Evolutionary conservation across 2,113 vertebrate species (phyloP), one percentile per base, ranked within the genome.

Genomic region (Sitta europaea): DNA sequence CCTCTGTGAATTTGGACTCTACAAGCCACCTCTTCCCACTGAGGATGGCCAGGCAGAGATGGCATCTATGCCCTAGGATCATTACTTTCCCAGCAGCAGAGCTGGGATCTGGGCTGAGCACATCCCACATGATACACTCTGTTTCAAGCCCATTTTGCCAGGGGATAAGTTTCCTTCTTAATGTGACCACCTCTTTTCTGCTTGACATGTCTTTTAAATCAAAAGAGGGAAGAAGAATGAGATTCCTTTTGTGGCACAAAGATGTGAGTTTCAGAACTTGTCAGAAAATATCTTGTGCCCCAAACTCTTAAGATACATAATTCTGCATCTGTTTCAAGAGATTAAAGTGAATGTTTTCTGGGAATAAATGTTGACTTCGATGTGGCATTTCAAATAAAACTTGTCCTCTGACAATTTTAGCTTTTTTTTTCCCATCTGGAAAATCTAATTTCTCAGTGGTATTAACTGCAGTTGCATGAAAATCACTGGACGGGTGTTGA

Each of bases 41-140:
- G 21, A 71, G 22, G 12, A 12, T 1, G 11, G 35, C 14, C 54
- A 65, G 45, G 62, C 12, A 57, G 47, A 66, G 38, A 20, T 2
- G 11, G 8, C 33, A 42, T 11, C 9, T 43, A 3, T 43, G 14
- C 6, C 1, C 31, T 21, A 58, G 7, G 36, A 19, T 8, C 1
- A 5, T 22, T n/a, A 10, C 18, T 48, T 77, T 50, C 50, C 45
- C 33, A 67, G 31, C 5, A 42, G 18, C 5, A 38, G 11, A 25
- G 12, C 13, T 79, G 58, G 33, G 22, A 27, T 29, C 21, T 11
- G 25, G 31, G 19, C 25, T 57, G n/a, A 17, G 4, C 48, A 19
- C 0, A 7, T 29, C 29, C n/a, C 22, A 47, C 43, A 50, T 9
- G 17, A 35, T 16, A 51, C 4, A 5, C 3, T 17, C 14, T 21